phyloP scores from a whole-genome alignment of 2,113 vertebrate genomes.

The Sigmodon hispidus region DNA sequence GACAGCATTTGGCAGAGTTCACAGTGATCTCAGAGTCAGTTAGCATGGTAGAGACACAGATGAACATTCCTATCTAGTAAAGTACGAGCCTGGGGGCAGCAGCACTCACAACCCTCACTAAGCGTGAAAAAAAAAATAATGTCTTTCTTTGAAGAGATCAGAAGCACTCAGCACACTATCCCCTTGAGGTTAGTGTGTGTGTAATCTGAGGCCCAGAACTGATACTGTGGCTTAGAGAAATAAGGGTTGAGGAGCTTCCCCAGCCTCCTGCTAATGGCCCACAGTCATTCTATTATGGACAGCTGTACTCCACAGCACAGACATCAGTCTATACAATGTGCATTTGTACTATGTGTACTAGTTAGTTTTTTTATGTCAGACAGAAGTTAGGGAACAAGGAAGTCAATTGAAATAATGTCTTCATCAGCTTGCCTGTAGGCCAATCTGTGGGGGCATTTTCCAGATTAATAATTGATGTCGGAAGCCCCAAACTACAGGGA shows the following conservation, averaged over 20 bases:
- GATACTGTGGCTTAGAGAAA: not conserved
- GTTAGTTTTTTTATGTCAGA: not conserved
- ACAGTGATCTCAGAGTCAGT: not conserved
- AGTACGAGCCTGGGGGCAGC: not conserved
- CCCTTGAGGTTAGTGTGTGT: not conserved
- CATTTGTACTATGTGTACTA: not conserved
- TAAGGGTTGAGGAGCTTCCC: not conserved
- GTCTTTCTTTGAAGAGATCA: not conserved
- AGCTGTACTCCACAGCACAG: not conserved
- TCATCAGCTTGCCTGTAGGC: not conserved
- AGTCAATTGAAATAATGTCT: not conserved
- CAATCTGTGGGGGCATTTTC: not conserved
- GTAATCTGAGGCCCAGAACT: too few species aligned
- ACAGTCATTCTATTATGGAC: not conserved
- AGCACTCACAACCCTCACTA: not conserved
- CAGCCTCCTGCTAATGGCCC: not conserved
- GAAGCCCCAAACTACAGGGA: not conserved
- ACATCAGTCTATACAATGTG: not conserved
- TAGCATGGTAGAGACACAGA: not conserved
- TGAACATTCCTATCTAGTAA: not conserved
- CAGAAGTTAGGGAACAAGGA: not conserved
- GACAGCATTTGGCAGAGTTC: not conserved
- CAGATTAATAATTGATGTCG: not conserved
- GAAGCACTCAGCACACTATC: not conserved
- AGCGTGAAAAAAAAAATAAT: too few species aligned